A percentile compares a stretch with the other conserved stretches of the same genome.
phyloP scores from a whole-genome alignment of 1,140 invertebrate genomes.

The Zaprionus africanus region DNA sequence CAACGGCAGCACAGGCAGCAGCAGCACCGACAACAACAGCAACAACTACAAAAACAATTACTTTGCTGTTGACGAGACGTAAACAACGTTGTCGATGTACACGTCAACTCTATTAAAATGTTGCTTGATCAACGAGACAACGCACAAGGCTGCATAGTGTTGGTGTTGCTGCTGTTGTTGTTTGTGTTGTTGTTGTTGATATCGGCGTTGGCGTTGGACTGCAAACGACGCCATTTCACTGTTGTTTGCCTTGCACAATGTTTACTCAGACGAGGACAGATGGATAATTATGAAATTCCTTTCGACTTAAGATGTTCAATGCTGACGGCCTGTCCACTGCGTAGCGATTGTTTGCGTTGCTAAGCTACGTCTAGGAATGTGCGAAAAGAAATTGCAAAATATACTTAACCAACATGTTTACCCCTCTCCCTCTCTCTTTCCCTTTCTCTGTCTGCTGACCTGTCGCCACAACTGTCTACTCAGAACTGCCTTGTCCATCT shows the following conservation, averaged over 20 bases:
- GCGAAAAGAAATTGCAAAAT: background rate
- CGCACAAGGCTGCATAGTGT: conserved; percentile 23
- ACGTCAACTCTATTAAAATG: conserved; percentile 79
- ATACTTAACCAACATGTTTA: background rate
- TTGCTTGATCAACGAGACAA: conserved; percentile 77
- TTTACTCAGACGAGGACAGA: conserved; percentile 49
- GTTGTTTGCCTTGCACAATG: conserved; percentile 59
- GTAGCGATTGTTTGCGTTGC: conserved; percentile 24
- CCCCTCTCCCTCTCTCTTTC: background rate
- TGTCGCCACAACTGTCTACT: background rate
- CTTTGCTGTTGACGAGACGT: conserved; percentile 71
- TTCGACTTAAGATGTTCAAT: conserved; percentile 37
- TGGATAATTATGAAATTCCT: conserved; percentile 69
- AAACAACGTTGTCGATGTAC: conserved; percentile 73
- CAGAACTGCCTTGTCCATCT: background rate
- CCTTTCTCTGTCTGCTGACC: background rate
- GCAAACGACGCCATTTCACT: conserved; percentile 59
- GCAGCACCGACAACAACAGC: background rate
- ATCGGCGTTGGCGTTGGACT: conserved; percentile 21
- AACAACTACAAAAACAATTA: conserved; percentile 52
- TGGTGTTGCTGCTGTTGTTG: conserved; percentile 17
- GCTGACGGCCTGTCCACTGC: conserved; percentile 7
- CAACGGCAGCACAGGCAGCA: conserved; percentile 32
- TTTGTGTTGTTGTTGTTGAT: conserved; percentile 37
- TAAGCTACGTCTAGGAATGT: background rate